These are phyloP conservation scores for Sander lucioperca DNA, from an alignment of 2,113 vertebrate genomes.

Conservation along the genomic window DNA sequence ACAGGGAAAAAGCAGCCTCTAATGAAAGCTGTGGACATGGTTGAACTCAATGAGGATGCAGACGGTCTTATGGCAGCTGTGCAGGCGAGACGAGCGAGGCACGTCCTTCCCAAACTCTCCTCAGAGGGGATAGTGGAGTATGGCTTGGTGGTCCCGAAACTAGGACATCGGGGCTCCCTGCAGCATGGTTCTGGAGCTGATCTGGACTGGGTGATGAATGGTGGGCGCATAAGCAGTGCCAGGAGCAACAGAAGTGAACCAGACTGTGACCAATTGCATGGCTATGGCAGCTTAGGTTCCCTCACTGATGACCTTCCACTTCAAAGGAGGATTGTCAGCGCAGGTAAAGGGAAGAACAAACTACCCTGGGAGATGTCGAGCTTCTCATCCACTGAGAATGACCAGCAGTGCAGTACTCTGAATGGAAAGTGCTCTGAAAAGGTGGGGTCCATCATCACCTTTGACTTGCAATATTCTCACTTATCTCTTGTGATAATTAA, in stretches of 20 bases:
- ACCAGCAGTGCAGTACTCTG: slow-evolving; percentile 60
- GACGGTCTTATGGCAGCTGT: slow-evolving; percentile 88
- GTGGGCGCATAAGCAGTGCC: slow-evolving; percentile 85
- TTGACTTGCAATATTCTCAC: background rate
- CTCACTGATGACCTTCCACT: slow-evolving; percentile 62
- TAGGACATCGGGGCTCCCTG: slow-evolving; percentile 69
- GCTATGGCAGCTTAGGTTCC: slow-evolving; percentile 77
- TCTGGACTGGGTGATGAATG: slow-evolving; percentile 90
- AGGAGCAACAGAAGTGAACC: slow-evolving; percentile 80
- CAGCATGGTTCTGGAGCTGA: slow-evolving; percentile 84
- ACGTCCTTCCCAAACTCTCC: slow-evolving; percentile 84
- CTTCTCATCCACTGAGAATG: slow-evolving; percentile 68
- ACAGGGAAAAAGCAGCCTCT: slow-evolving; percentile 84
- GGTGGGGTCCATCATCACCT: slow-evolving; percentile 80
- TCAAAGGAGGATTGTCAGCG: slow-evolving; percentile 89
- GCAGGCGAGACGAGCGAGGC: slow-evolving; percentile 89
- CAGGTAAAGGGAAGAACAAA: slow-evolving; percentile 92
- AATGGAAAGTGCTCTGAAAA: slow-evolving; percentile 79
- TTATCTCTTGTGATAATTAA: slow-evolving; percentile 25
- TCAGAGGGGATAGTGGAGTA: slow-evolving; percentile 88
- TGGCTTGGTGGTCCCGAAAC: slow-evolving; percentile 84
- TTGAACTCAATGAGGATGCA: slow-evolving; percentile 87
- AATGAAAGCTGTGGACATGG: slow-evolving; percentile 87
- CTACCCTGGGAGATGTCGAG: slow-evolving; percentile 91
- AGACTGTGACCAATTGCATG: slow-evolving; percentile 64